Percentiles rank a stretch among this genome's conserved stretches.
phyloP scores from a whole-genome alignment of 2,113 vertebrate genomes.

The Ceyx cyanopectus region DNA sequence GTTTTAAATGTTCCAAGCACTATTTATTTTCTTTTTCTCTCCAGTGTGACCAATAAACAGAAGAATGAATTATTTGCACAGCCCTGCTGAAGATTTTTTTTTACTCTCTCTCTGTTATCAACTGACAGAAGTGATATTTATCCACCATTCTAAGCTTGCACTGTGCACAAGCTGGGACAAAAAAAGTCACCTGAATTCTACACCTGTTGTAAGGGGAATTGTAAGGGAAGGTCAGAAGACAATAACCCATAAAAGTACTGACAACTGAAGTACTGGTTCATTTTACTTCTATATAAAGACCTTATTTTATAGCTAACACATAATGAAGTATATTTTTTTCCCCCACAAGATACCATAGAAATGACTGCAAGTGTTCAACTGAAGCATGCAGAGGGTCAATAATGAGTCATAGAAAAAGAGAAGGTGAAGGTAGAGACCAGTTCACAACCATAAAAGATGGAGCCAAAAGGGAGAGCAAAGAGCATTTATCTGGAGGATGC shows the following conservation, averaged over 20 bases:
- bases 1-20: background rate
- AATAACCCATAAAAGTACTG: background rate
- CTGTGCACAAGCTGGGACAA: background rate
- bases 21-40: background rate
- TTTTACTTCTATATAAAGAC: background rate
- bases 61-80: background rate
- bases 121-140: background rate
- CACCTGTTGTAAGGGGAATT: background rate
- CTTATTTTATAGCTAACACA: background rate
- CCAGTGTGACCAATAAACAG: background rate
- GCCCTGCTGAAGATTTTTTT: background rate
- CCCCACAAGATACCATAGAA: background rate
- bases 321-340: background rate
- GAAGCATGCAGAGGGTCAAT: background rate
- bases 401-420: background rate
- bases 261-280: background rate
- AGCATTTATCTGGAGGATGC: background rate
- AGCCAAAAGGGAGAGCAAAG: background rate
- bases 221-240: background rate
- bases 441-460: background rate
- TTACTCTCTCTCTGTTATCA: background rate
- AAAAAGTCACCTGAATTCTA: background rate
- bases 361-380: background rate
- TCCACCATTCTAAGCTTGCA: background rate
- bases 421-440: background rate